Conservation (phyloP, 2,888 invertebrate genomes). For the Tricholauxania praeusta region DNA sequence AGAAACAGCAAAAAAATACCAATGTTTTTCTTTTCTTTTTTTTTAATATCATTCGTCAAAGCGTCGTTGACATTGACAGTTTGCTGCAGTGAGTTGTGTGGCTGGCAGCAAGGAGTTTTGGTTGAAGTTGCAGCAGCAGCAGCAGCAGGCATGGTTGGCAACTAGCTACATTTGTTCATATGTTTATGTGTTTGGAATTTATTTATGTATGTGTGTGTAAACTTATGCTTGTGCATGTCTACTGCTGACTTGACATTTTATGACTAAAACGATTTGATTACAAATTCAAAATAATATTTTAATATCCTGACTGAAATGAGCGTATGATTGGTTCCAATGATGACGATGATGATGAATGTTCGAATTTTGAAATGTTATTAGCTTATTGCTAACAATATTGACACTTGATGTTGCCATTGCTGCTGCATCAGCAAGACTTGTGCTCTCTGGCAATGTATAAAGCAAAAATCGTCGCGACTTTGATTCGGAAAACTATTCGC, state of each 20-base stretch:
- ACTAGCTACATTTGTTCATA: background rate
- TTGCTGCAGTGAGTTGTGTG: background rate
- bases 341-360: background rate
- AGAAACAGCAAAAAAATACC: too few species aligned
- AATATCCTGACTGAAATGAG: slow-evolving; percentile 27
- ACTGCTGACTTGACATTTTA: slow-evolving; percentile 8
- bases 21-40: too few species aligned
- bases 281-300: slow-evolving; percentile 29
- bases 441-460: too few species aligned
- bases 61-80: too few species aligned
- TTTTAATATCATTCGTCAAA: too few species aligned
- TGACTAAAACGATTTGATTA: slow-evolving; percentile 20
- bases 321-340: slow-evolving; percentile 7
- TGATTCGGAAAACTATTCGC: too few species aligned
- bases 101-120: background rate
- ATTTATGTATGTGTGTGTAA: background rate
- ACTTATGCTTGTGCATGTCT: background rate
- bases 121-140: background rate
- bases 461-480: too few species aligned
- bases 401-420: too few species aligned
- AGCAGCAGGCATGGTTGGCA: background rate
- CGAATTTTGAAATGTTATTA: too few species aligned
- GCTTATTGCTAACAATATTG: too few species aligned
- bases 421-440: too few species aligned
- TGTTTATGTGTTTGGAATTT: background rate